Conservation (phyloP, 2,888 invertebrate genomes). For the Syrphus vitripennis region DNA sequence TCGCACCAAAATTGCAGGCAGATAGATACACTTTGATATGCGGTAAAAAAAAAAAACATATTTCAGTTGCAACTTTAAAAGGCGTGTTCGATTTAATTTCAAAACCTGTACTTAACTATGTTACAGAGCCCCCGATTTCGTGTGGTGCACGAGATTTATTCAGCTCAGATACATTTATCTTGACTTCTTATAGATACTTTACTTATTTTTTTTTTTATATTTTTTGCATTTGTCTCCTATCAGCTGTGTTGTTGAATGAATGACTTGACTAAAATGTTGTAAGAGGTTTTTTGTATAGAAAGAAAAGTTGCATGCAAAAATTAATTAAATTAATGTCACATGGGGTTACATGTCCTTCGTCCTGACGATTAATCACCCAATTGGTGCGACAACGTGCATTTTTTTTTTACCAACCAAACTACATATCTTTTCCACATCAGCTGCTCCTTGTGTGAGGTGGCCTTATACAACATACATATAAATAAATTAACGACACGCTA, state of each 20-base stretch:
- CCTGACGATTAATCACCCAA: constrained; percentile 57
- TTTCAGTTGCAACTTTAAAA: constrained; percentile 56
- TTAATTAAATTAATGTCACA: constrained; percentile 66
- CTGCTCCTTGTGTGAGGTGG: background rate
- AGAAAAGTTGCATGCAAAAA: constrained; percentile 34
- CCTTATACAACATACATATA: background rate
- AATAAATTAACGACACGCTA: constrained; percentile 56
- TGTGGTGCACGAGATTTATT: constrained; percentile 50
- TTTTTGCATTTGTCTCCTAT: background rate
- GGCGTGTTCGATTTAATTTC: constrained; percentile 65
- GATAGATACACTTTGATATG: constrained; percentile 2
- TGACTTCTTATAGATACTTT: background rate
- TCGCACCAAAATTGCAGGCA: constrained; percentile 21
- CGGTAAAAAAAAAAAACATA: too few relatives aligned
- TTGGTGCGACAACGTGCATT: constrained; percentile 24
- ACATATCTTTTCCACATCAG: background rate
- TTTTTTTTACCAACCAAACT: background rate
- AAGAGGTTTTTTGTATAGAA: background rate
- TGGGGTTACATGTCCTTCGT: constrained; percentile 47
- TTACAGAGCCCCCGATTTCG: constrained; percentile 38
- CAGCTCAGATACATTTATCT: constrained; percentile 27
- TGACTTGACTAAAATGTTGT: background rate
- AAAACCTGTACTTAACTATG: constrained; percentile 54
- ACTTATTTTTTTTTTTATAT: background rate
- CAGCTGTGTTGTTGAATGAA: background rate